These are phyloP conservation scores for Falco peregrinus DNA, from an alignment of 2,797 vertebrate genomes.

Conservation along the genomic window DNA sequence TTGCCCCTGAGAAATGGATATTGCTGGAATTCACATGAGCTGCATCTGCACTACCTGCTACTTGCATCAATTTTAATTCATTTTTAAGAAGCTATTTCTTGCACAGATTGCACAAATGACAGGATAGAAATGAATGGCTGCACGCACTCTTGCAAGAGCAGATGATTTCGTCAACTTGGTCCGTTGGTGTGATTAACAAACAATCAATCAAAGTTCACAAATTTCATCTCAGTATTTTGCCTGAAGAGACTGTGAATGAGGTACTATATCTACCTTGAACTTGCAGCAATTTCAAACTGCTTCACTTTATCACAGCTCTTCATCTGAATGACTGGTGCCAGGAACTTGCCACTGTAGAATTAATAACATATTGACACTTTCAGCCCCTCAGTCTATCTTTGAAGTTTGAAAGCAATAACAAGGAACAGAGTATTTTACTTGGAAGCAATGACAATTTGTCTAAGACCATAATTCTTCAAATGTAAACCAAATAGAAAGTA, in stretches of 20 bases:
- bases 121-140: neutral
- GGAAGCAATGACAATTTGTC: neutral
- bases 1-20: neutral
- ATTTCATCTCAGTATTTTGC: slow-evolving; percentile 1
- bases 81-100: neutral
- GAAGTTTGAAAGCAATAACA: slow-evolving; percentile 28
- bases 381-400: slow-evolving; percentile 9
- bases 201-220: slow-evolving; percentile 22
- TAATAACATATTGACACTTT: slow-evolving; percentile 62
- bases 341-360: slow-evolving; percentile 51
- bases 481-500: slow-evolving; percentile 7
- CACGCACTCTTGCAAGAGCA: neutral
- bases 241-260: slow-evolving; percentile 3
- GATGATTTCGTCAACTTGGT: neutral
- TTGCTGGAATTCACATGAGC: neutral
- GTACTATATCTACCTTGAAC: slow-evolving; percentile 10
- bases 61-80: neutral
- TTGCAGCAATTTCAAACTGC: slow-evolving; percentile 43
- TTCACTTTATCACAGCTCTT: slow-evolving; percentile 59
- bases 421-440: slow-evolving; percentile 32
- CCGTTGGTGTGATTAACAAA: slow-evolving; percentile 28
- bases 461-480: neutral
- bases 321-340: slow-evolving; percentile 57
- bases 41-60: neutral
- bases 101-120: neutral